phyloP scores from a whole-genome alignment of 2,113 vertebrate species.

The Hassar affinis region DNA sequence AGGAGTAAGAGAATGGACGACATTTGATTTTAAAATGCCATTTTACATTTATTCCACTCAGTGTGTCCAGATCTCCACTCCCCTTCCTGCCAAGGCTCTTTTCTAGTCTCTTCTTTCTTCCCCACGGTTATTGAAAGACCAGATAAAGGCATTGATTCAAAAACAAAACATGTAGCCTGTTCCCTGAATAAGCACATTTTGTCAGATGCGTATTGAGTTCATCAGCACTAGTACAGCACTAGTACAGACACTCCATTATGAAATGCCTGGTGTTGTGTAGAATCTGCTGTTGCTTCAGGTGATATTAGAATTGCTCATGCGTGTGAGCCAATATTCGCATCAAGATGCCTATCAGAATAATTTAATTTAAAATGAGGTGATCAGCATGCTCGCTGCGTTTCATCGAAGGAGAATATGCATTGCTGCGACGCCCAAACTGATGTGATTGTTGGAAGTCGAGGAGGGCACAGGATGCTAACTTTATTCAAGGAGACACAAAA shows the following conservation, averaged over 20 bases:
- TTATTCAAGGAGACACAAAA: conserved; percentile 18
- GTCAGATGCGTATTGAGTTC: neutral
- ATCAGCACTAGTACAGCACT: conserved; percentile 15
- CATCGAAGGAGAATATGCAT: conserved; percentile 24
- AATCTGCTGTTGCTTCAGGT: conserved; percentile 14
- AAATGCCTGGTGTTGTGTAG: neutral
- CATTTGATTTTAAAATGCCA: neutral
- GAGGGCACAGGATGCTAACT: neutral
- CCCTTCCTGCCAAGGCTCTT: neutral
- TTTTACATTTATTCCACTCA: conserved; percentile 11
- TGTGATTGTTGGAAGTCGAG: neutral
- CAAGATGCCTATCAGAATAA: conserved; percentile 15
- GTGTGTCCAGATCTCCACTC: neutral
- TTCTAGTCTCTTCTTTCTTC: neutral
- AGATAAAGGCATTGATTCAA: conserved; percentile 4
- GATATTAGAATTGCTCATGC: conserved; percentile 16
- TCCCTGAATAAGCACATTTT: conserved; percentile 29
- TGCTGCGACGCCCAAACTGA: neutral
- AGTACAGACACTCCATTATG: neutral
- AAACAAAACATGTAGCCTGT: conserved; percentile 18
- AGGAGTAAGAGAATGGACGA: neutral
- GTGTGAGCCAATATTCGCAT: conserved; percentile 9
- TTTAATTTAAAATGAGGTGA: conserved; percentile 10
- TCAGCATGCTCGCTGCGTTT: conserved; percentile 15
- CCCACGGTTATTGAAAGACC: conserved; percentile 2